Conservation (phyloP, 1,140 invertebrate species). For the Drosophila bocki region DNA sequence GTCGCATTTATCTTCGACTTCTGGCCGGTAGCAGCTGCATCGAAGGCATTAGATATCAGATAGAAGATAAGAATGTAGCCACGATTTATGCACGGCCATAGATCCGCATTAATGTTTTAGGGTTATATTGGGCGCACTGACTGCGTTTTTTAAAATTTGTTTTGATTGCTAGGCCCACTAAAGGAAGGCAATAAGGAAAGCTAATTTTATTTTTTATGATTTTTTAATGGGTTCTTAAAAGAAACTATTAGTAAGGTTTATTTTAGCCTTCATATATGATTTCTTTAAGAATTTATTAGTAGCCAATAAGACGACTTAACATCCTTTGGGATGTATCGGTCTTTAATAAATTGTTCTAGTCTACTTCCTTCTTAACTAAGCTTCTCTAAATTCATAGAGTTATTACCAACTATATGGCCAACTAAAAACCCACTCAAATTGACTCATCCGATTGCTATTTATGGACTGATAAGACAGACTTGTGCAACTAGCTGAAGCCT, state of each 20-base stretch:
- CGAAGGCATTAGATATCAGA: conserved; percentile 43
- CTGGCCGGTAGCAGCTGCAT: conserved; percentile 41
- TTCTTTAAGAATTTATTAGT: not conserved
- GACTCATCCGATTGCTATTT: conserved; percentile 38
- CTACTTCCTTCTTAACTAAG: too few species aligned
- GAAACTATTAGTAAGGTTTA: not conserved
- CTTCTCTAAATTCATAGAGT: not conserved
- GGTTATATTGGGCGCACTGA: conserved; percentile 7
- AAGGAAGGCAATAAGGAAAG: not conserved
- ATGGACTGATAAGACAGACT: conserved; percentile 46
- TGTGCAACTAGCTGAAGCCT: conserved; percentile 37
- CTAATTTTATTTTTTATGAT: not conserved
- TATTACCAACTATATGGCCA: not conserved
- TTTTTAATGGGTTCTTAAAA: not conserved
- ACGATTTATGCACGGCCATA: conserved; percentile 26
- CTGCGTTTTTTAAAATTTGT: conserved; percentile 15
- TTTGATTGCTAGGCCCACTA: not conserved
- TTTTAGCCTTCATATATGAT: not conserved
- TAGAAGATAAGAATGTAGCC: conserved; percentile 37
- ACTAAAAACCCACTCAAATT: conserved; percentile 3
- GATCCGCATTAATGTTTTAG: conserved; percentile 7
- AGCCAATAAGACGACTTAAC: too few species aligned
- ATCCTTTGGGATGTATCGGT: not conserved
- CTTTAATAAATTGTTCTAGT: not conserved
- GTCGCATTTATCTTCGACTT: conserved; percentile 70